Evolutionary conservation across 2,113 vertebrate genomes (phyloP).

Genomic region (Carettochelys insculpta): DNA sequence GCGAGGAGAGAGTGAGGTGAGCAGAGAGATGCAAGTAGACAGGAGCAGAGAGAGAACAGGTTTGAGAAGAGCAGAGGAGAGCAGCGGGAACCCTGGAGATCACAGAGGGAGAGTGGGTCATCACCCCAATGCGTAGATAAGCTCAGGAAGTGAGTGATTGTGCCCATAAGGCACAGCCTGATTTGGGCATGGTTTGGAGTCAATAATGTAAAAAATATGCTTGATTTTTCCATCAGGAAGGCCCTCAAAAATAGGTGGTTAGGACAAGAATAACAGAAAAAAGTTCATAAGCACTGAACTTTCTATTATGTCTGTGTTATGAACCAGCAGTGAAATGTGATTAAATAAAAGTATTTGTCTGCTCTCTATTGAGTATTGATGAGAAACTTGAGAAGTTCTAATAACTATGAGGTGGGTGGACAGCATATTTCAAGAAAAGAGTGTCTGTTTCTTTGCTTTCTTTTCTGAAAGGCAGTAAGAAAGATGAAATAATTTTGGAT

Average conservation of each 20-base stretch:
- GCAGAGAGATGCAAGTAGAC: too few species aligned
- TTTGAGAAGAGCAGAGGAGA: too few species aligned
- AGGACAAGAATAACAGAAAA: neutral
- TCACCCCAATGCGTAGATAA: too few species aligned
- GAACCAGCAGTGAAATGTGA: neutral
- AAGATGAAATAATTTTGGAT: neutral
- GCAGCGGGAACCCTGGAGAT: too few species aligned
- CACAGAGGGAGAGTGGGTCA: too few species aligned
- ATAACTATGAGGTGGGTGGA: neutral
- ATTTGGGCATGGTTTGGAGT: too few species aligned
- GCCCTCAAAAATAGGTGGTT: neutral
- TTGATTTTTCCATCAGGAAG: conserved; percentile 10
- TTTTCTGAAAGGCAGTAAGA: neutral
- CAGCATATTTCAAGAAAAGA: neutral
- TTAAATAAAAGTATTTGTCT: conserved; percentile 27
- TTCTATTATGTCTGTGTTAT: neutral
- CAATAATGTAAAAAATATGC: neutral
- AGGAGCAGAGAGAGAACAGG: too few species aligned
- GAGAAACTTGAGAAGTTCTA: neutral
- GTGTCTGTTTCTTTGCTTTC: neutral
- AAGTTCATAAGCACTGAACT: neutral
- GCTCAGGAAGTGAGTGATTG: too few species aligned
- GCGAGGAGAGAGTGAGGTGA: too few species aligned
- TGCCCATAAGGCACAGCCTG: too few species aligned
- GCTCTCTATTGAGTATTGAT: neutral